Percentiles rank a stretch among this genome's conserved stretches.
Evolutionary conservation across 2,888 invertebrate species (phyloP).

Genomic region (Liopterus haemorrhoidalis): DNA sequence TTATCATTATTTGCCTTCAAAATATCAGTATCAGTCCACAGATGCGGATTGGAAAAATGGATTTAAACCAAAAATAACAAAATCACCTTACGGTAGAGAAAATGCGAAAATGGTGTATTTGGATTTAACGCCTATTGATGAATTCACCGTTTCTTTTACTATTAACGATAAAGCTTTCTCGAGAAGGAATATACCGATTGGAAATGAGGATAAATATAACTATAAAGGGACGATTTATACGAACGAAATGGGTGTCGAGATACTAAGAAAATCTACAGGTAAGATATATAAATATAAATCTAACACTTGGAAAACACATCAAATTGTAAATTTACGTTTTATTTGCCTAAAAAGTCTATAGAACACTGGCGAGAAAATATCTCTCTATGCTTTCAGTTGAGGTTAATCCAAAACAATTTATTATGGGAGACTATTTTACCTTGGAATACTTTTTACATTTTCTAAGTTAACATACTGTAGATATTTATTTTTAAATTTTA

Average conservation of each 20-base stretch:
- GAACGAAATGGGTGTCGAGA: slow-evolving; percentile 12
- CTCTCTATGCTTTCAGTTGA: too few species aligned
- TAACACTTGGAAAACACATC: too few species aligned
- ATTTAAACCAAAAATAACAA: slow-evolving; percentile 16
- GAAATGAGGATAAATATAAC: slow-evolving; percentile 10
- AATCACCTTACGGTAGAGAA: slow-evolving; percentile 34
- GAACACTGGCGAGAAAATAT: too few species aligned
- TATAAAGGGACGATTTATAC: slow-evolving; percentile 3
- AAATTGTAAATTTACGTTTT: too few species aligned
- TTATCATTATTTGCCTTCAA: slow-evolving; percentile 41
- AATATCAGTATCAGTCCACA: slow-evolving; percentile 35
- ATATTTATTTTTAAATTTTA: too few species aligned
- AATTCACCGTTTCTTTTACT: slow-evolving; percentile 32
- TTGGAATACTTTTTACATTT: too few species aligned
- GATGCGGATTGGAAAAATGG: slow-evolving; percentile 15
- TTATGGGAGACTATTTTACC: too few species aligned
- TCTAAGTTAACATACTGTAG: too few species aligned
- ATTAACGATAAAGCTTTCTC: slow-evolving; percentile 23
- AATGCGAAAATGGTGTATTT: slow-evolving; percentile 21
- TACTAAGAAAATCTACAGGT: slow-evolving; percentile 4
- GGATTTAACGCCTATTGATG: slow-evolving; percentile 28
- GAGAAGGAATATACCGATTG: slow-evolving; percentile 12
- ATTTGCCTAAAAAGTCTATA: too few species aligned
- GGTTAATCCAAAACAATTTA: too few species aligned
- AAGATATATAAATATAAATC: too few species aligned